These are phyloP conservation scores for Acromyrmex charruanus DNA, from an alignment of 1,140 invertebrate genomes.

Conservation along the genomic window DNA sequence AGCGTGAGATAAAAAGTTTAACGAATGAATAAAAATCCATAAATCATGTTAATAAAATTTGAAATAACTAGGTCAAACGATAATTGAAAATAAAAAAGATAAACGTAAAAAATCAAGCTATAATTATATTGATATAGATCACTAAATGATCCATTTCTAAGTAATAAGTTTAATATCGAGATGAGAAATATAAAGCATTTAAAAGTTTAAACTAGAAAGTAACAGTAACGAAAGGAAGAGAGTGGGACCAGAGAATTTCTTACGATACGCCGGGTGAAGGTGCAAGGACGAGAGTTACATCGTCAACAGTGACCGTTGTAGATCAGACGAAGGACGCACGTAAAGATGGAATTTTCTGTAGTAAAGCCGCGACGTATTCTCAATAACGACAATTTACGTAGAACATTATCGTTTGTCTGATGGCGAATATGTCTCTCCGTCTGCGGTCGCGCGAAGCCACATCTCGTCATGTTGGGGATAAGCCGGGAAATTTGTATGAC, in stretches of 20 bases:
- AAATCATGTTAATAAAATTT: too few relatives aligned
- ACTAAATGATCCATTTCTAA: not conserved
- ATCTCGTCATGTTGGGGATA: slow-evolving; percentile 8
- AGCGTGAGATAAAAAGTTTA: too few relatives aligned
- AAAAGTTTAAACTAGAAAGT: not conserved
- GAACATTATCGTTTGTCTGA: slow-evolving; percentile 33
- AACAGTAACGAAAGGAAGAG: not conserved
- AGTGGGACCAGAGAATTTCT: not conserved
- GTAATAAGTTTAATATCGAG: not conserved
- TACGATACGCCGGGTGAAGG: slow-evolving; percentile 16
- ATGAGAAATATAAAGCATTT: not conserved
- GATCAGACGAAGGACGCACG: slow-evolving; percentile 31
- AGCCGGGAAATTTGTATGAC: slow-evolving; percentile 43
- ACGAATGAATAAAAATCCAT: too few relatives aligned
- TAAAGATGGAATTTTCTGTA: slow-evolving; percentile 17
- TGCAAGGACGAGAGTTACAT: slow-evolving; percentile 21
- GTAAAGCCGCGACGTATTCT: slow-evolving; percentile 27
- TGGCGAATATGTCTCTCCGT: slow-evolving; percentile 24
- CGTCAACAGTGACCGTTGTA: slow-evolving; percentile 14
- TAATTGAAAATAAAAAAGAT: too few relatives aligned
- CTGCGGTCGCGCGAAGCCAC: slow-evolving; percentile 21
- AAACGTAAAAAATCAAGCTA: not conserved
- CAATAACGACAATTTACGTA: slow-evolving; percentile 61
- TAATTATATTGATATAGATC: not conserved
- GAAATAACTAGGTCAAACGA: too few relatives aligned